Evolutionary conservation across 2,888 invertebrate species (phyloP), one percentile per base, ranked within the genome.

Genomic region (Melinaea menophilus): DNA sequence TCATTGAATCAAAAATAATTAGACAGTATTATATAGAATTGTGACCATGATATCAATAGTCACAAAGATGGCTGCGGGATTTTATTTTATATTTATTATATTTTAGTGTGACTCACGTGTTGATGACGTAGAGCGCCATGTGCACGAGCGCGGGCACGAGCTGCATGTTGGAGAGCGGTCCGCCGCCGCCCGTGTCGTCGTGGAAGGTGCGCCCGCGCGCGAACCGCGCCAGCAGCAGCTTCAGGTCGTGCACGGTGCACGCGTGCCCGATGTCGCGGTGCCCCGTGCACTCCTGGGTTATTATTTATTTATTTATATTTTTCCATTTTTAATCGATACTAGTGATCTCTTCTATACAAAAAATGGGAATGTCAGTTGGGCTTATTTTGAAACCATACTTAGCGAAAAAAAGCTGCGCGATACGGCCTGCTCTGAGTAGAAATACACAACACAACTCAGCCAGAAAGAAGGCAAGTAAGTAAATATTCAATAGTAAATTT

Each of bases 121-220:
- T 96, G 74, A 98, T 94, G 69, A 97, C 95, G 84, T 99, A 99
- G 22, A 99, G 94, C 31, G 97, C 97, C 93, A 98, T 97, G 84
- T 99, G 98, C 69, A 96, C 91, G 62, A 99, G 92, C 80, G 98
- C 98, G 7, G 99, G 99, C 69, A 98, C 94, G 76, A 99, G 94
- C 89, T 99, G 98, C 95, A 99, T 95, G 90, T 99, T 99, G 70
- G 98, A 98, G 79, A 98, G 97, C 12, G 98, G 97, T 1, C 98
- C 99, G 74, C 98, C 98, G 71, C 98, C 99, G 22, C 99, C 98
- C 2, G 98, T 97, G 88, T 99, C 99, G 82, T 98, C 98, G 83
- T 98, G 98, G 92, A 99, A 99, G 67, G 97, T 96, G 80, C 96
- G 96, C 75, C 98, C 98, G 84, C 96, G 95, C 0, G 98, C 96